phyloP scores from a whole-genome alignment of 2,888 invertebrate genomes.

The Colletes collaris region DNA sequence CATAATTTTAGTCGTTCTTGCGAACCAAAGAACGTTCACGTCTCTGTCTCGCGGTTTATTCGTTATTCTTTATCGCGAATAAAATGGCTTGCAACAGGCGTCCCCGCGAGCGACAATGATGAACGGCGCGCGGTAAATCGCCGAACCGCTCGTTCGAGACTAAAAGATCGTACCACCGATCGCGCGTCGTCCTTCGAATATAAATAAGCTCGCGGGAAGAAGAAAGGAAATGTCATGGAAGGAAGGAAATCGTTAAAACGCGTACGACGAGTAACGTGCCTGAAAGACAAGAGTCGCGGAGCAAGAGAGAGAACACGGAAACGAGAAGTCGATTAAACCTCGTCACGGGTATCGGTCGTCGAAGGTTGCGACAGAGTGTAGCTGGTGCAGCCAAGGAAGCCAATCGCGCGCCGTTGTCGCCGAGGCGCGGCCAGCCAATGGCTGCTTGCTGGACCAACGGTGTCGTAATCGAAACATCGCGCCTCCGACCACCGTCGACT shows the following conservation, averaged over 20 bases:
- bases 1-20: too few relatives aligned
- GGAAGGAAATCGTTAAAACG: constrained; percentile 37
- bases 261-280: not conserved
- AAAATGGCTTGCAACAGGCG: too few relatives aligned
- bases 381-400: not conserved
- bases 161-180: not conserved
- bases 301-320: constrained; percentile 18
- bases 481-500: constrained; percentile 66
- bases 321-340: not conserved
- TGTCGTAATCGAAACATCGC: constrained; percentile 56
- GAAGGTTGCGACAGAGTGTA: constrained; percentile 28
- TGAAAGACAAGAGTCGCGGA: not conserved
- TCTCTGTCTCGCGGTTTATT: too few relatives aligned
- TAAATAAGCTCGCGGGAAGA: constrained; percentile 35
- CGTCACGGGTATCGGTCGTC: not conserved
- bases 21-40: too few relatives aligned
- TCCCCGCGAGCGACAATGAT: too few relatives aligned
- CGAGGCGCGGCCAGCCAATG: constrained; percentile 20
- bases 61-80: too few relatives aligned
- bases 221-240: constrained; percentile 43
- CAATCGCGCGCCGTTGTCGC: constrained; percentile 15
- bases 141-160: not conserved
- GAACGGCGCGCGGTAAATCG: not conserved
- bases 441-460: constrained; percentile 43
- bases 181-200: constrained; percentile 52